Percentiles rank a stretch among this genome's conserved stretches.
Evolutionary conservation across 2,113 vertebrate genomes (phyloP).

Genomic region (Daboia siamensis): DNA sequence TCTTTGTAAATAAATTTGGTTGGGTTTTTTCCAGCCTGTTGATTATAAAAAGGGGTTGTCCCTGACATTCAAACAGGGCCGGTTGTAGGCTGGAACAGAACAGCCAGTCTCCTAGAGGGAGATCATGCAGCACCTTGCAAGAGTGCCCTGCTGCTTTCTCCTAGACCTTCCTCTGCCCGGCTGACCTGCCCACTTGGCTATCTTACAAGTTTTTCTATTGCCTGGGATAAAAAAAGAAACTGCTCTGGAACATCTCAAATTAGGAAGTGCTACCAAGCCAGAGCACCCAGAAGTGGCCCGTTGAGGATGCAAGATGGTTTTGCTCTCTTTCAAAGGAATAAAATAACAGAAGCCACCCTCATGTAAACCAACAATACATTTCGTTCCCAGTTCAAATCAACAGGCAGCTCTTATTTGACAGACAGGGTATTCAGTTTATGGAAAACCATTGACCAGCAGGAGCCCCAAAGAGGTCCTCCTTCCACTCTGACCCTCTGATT

Average conservation of each 20-base stretch:
- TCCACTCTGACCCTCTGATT: not conserved
- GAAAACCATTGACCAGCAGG: not conserved
- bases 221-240: not conserved
- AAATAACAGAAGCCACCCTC: not conserved
- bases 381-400: not conserved
- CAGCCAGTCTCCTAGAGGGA: not conserved
- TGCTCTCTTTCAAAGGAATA: not conserved
- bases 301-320: not conserved
- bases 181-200: not conserved
- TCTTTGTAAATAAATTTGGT: too few relatives aligned
- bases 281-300: not conserved
- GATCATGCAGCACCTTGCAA: not conserved
- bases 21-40: too few relatives aligned
- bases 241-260: not conserved
- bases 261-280: not conserved
- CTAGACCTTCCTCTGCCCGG: not conserved
- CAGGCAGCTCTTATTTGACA: not conserved
- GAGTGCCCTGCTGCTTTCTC: not conserved
- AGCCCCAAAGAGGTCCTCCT: not conserved
- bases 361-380: not conserved
- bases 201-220: not conserved
- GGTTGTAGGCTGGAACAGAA: too few relatives aligned
- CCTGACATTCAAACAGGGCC: too few relatives aligned
- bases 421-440: not conserved
- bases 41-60: too few relatives aligned